phyloP scores from a whole-genome alignment of 1,140 invertebrate genomes.

The Macrotrachela quadricornifera region DNA sequence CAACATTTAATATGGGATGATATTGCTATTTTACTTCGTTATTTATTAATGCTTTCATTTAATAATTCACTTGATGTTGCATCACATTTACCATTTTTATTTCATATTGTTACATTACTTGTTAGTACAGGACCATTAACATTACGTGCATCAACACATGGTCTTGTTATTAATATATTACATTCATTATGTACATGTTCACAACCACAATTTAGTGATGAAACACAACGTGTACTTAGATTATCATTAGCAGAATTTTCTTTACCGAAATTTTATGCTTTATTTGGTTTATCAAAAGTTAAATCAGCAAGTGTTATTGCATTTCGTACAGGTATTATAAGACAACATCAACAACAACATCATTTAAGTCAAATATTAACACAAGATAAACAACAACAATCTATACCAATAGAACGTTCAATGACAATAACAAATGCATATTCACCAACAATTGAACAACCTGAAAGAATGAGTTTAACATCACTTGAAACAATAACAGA shows the following conservation, averaged over 20 bases:
- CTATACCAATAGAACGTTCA: not conserved
- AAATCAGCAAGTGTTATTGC: conserved; percentile 89
- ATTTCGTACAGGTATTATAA: conserved; percentile 43
- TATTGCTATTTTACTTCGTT: conserved; percentile 78
- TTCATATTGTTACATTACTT: conserved; percentile 80
- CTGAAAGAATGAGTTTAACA: conserved; percentile 57
- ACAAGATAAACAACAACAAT: too few species aligned
- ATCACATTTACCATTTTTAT: conserved; percentile 75
- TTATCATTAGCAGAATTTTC: conserved; percentile 87
- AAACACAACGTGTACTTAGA: conserved; percentile 64
- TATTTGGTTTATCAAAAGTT: conserved; percentile 90
- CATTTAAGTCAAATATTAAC: too few species aligned
- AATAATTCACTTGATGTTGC: conserved; percentile 87
- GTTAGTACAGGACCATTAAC: conserved; percentile 79
- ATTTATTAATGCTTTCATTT: conserved; percentile 87
- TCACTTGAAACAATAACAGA: conserved; percentile 85
- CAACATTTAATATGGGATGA: conserved; percentile 95
- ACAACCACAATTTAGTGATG: conserved; percentile 70
- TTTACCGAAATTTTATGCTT: conserved; percentile 76
- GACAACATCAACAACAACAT: not conserved
- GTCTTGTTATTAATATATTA: conserved; percentile 88
- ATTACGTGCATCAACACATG: conserved; percentile 80
- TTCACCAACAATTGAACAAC: conserved; percentile 30
- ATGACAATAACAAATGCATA: not conserved
- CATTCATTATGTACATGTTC: conserved; percentile 89